Percentiles rank a stretch among this genome's conserved stretches.
These are phyloP conservation scores for Cacoxenus indagator DNA, from an alignment of 2,888 invertebrate genomes.

Conservation along the genomic window DNA sequence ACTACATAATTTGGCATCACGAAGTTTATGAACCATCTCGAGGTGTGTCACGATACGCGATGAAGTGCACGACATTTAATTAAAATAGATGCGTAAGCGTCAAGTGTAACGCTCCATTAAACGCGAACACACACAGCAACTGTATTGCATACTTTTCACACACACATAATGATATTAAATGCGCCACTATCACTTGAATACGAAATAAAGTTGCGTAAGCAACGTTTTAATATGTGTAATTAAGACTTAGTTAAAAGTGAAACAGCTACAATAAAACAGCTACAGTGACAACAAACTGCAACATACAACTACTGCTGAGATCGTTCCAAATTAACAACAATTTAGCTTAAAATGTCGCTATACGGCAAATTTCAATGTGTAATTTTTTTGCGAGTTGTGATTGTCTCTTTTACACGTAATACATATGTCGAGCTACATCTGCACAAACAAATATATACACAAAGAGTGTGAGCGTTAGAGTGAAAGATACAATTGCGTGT, in stretches of 20 bases:
- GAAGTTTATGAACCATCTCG: slow-evolving; percentile 8
- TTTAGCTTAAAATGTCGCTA: background rate
- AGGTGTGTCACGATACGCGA: slow-evolving; percentile 1
- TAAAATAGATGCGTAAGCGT: background rate
- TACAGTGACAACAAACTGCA: background rate
- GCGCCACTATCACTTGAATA: background rate
- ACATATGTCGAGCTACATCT: background rate
- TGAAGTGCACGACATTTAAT: background rate
- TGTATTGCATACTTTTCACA: background rate
- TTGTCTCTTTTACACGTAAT: too few relatives aligned
- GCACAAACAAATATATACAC: background rate
- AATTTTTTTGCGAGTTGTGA: background rate
- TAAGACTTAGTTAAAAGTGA: background rate
- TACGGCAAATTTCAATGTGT: background rate
- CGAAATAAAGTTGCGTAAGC: background rate
- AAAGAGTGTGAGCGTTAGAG: too few relatives aligned
- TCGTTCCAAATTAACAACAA: slow-evolving; percentile 6
- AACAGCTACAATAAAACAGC: background rate
- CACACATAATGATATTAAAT: background rate
- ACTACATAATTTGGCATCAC: background rate
- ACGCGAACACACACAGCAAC: background rate
- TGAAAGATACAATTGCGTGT: background rate
- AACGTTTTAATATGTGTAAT: background rate
- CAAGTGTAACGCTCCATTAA: slow-evolving; percentile 13
- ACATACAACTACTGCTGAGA: too few relatives aligned